phyloP scores from a whole-genome alignment of 2,113 vertebrate genomes.

The Hippocampus abdominalis region DNA sequence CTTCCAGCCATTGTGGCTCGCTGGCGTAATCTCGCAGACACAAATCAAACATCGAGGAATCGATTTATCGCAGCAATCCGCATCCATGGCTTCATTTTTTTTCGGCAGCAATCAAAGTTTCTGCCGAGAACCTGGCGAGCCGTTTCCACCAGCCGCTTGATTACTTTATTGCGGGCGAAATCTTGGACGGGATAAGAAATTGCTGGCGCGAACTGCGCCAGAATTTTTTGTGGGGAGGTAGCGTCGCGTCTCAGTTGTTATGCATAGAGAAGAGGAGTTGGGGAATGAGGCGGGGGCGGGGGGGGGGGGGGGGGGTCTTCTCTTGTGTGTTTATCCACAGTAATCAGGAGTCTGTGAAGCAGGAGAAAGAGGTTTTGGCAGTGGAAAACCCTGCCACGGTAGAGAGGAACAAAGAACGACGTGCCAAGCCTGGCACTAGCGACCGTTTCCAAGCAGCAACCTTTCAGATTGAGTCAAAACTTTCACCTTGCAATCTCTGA shows the following conservation, averaged over 20 bases:
- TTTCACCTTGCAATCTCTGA: slow-evolving; percentile 39
- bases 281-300: neutral
- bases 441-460: slow-evolving; percentile 60
- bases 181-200: slow-evolving; percentile 60
- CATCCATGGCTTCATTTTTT: slow-evolving; percentile 12
- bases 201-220: slow-evolving; percentile 41
- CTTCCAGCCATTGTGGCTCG: too few species aligned
- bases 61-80: too few species aligned
- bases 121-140: slow-evolving; percentile 17
- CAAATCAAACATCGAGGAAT: too few species aligned
- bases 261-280: slow-evolving; percentile 44
- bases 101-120: slow-evolving; percentile 33
- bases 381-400: slow-evolving; percentile 58
- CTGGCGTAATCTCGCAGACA: too few species aligned
- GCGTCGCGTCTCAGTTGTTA: slow-evolving; percentile 63
- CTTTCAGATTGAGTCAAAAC: slow-evolving; percentile 64
- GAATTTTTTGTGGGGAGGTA: slow-evolving; percentile 64
- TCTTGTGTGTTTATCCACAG: slow-evolving; percentile 71
- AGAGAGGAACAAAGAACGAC: slow-evolving; percentile 66
- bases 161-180: slow-evolving; percentile 59
- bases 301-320: slow-evolving; percentile 35
- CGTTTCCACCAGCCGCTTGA: slow-evolving; percentile 41
- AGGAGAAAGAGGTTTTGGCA: slow-evolving; percentile 60
- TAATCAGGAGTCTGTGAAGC: slow-evolving; percentile 71
- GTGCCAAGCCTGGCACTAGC: slow-evolving; percentile 65